Base-by-base conservation (phyloP, 2,888 invertebrate genomes). In the Cactoblastis cactorum region DNA sequence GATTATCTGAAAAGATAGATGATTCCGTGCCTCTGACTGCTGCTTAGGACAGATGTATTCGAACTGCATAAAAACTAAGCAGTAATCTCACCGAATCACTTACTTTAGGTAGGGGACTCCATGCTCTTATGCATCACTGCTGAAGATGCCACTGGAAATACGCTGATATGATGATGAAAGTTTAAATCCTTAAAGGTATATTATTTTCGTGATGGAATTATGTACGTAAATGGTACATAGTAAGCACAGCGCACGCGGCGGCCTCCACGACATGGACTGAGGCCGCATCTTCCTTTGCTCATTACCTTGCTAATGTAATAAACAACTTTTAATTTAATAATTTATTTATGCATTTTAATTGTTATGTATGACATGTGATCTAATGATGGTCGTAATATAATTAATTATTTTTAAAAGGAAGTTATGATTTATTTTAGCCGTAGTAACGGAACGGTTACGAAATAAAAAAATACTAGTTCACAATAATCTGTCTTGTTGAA, bases 251-350 rank as follows among this genome's bases (percentile, higher is more conserved):
- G 63, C 58, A 28, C 50, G 55, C 63, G 38, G 57, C 59, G 74
- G 68, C 80, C 80, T 77, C 71, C 57, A 65, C 64, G 66, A 64
- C 69, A 63, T 59, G 57, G 60, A 45, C 54, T 77, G 77, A 85
- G 85, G 84, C 58, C 79, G 69, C 65, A 68, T 77, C 80, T 76
- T 83, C 83, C 80, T 82, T 65, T 65, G 49, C 59, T 57, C 64
- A 69, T 74, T 71, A 69, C 74, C 72, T 74, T 72, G 69, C 64
- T 65, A 64, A 67, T 67, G 65, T 63, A 71, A 55, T 49, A 50
- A n/a, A 39, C 47, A 39, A 59, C n/a, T n/a, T 58, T 64, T 59
- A 51, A 59, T 65, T 59, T 50, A 41, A 50, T 52, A 50, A 46
- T 50, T 11, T 24, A 54, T 14, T 39, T 51, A 51, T 47, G 22